Evolutionary conservation across 2,797 vertebrate species (phyloP).

Genomic region (Mustela erminea): DNA sequence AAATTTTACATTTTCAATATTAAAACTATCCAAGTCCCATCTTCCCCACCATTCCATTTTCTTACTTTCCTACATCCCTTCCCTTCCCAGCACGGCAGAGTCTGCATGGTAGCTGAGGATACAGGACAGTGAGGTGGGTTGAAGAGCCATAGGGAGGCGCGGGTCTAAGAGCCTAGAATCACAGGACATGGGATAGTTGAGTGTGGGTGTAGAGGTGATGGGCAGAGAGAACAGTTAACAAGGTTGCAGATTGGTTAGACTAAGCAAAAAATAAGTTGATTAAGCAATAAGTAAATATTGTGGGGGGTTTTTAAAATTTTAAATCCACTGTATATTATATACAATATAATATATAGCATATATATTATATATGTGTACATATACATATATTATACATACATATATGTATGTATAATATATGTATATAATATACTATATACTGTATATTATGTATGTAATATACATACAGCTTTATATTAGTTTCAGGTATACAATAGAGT

Average conservation of each 20-base stretch:
- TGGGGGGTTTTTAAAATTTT: neutral
- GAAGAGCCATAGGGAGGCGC: neutral
- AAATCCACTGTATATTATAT: no score
- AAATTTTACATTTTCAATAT: constrained; percentile 61
- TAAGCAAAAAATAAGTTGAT: neutral
- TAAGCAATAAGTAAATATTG: neutral
- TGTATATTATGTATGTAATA: no score
- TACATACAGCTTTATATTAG: no score
- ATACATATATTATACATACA: no score
- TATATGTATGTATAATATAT: no score
- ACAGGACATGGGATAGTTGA: neutral
- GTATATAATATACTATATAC: no score
- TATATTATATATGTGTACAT: no score
- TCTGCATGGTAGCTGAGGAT: neutral
- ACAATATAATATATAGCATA: no score
- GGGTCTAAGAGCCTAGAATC: neutral
- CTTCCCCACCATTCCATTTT: neutral
- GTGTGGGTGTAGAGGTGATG: neutral
- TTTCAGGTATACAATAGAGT: no score
- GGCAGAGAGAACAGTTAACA: neutral
- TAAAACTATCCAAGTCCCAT: neutral
- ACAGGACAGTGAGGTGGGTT: neutral
- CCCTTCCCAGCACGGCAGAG: neutral
- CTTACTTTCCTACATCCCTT: neutral
- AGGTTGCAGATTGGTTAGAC: neutral